These are phyloP conservation scores for Morelia viridis DNA, from an alignment of 2,797 vertebrate genomes.

Conservation along the genomic window DNA sequence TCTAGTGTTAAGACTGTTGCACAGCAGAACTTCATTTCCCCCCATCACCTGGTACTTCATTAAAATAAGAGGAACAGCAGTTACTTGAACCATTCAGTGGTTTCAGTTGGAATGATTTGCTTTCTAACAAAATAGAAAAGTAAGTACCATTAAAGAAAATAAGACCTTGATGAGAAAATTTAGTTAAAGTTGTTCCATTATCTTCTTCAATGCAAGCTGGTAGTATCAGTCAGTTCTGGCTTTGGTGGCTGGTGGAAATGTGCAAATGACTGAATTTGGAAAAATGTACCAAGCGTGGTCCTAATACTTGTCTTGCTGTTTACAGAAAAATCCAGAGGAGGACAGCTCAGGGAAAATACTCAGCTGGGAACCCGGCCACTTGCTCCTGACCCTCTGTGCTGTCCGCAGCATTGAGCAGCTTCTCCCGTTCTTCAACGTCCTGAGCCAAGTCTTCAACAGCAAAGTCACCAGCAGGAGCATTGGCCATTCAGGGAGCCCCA, in stretches of 20 bases:
- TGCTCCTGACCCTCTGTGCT: slow-evolving; percentile 89
- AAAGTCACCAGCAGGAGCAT: slow-evolving; percentile 87
- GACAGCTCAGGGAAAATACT: slow-evolving; percentile 85
- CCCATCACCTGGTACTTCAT: background rate
- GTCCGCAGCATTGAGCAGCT: slow-evolving; percentile 98
- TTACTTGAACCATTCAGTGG: background rate
- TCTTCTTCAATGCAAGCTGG: background rate
- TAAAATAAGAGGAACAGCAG: background rate
- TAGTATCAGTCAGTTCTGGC: background rate
- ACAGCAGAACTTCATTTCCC: background rate
- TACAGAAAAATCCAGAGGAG: slow-evolving; percentile 94
- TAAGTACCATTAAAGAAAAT: background rate
- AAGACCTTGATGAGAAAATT: background rate
- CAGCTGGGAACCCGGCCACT: slow-evolving; percentile 91
- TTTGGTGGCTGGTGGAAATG: background rate
- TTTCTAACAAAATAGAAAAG: background rate
- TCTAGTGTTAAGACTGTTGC: background rate
- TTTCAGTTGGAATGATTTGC: background rate
- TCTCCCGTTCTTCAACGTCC: slow-evolving; percentile 94
- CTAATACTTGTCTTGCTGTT: slow-evolving; percentile 21
- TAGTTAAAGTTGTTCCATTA: background rate
- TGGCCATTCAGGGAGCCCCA: slow-evolving; percentile 79
- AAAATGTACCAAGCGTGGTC: background rate
- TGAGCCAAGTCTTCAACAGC: slow-evolving; percentile 96
- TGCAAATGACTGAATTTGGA: background rate